Base-by-base conservation (phyloP, 2,797 vertebrate genomes). In the Rhinella marina region DNA sequence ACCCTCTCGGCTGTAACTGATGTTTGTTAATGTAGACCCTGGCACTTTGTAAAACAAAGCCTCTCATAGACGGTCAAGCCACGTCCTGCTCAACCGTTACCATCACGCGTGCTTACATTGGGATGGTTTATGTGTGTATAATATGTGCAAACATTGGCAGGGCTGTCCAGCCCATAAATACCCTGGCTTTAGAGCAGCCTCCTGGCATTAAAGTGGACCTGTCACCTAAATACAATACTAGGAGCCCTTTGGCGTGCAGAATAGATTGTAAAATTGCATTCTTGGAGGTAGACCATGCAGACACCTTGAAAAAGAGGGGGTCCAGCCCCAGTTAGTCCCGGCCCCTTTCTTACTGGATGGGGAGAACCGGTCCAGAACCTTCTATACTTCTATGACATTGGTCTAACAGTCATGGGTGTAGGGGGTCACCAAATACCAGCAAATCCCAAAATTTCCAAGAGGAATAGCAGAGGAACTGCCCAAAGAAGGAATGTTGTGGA, bases 11-110 rank as follows among this genome's bases (percentile, higher is more conserved):
- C 68, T 16, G 17, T 57, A 57, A 79, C 62, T 73, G 89, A 89
- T 90, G 81, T 91, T 89, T 90, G 89, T 91, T 84, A 87, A 32
- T 3, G 0, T 21, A 90, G 64, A 86, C 80, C 7, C 84, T 77
- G 73, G 73, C 73, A 77, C 73, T 54, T 25, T 85, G 87, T 89
- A 66, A 84, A 62, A 90, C 84, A 87, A 85, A 3, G 25, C 62
- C 83, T 81, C 88, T 88, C 84, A 14, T 12, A 16, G 4, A 2
- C 0, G 70, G 76, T 88, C 90, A 23, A 41, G 59, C n/a, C 82
- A 61, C 66, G 56, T 82, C 88, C 81, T 56, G 73, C 72, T 64
- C 68, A 50, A 23, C 19, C 8, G 68, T 25, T 82, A 27, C 61
- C 25, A 25, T 81, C 59, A 57, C 54, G 50, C 70, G 10, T 72